Percentiles rank a stretch among this genome's conserved stretches.
Conservation (phyloP, 2,797 vertebrate species). For the Remorina albescens region DNA sequence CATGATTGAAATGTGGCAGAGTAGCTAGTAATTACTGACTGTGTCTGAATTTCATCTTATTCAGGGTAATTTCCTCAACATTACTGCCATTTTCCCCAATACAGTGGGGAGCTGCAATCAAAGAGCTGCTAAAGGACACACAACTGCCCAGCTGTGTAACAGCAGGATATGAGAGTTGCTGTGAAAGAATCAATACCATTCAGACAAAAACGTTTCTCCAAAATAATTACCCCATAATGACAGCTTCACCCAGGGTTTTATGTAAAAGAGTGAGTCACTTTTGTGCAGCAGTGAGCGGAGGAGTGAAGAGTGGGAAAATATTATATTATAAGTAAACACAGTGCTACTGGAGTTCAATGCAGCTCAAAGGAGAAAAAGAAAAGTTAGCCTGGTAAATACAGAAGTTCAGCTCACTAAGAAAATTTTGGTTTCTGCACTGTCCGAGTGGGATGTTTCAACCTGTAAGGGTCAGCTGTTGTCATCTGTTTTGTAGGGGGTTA, state of each 20-base stretch:
- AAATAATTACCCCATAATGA: constrained; percentile 67
- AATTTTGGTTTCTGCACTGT: constrained; percentile 2
- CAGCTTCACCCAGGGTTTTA: constrained; percentile 61
- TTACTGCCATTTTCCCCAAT: constrained; percentile 1
- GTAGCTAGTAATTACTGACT: constrained; percentile 44
- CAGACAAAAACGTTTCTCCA: constrained; percentile 44
- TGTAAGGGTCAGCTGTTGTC: neutral
- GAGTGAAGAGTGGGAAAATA: constrained; percentile 43
- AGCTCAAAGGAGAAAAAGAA: constrained; percentile 31
- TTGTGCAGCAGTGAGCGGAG: constrained; percentile 35
- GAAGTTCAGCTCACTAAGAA: constrained; percentile 17
- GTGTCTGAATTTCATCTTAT: constrained; percentile 56
- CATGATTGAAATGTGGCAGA: constrained; percentile 37
- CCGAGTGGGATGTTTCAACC: constrained; percentile 12
- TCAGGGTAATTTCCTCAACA: constrained; percentile 51
- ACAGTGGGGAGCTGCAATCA: constrained; percentile 49
- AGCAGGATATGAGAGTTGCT: constrained; percentile 46
- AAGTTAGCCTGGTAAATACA: constrained; percentile 33
- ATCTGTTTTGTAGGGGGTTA: neutral
- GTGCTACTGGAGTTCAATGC: constrained; percentile 37
- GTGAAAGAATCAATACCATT: constrained; percentile 48
- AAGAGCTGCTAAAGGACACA: constrained; percentile 37
- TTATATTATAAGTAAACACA: constrained; percentile 43
- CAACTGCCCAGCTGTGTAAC: constrained; percentile 58
- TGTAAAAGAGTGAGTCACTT: constrained; percentile 66